These are phyloP conservation scores for Cerceris rybyensis DNA, from an alignment of 2,888 invertebrate species.

Conservation along the genomic window DNA sequence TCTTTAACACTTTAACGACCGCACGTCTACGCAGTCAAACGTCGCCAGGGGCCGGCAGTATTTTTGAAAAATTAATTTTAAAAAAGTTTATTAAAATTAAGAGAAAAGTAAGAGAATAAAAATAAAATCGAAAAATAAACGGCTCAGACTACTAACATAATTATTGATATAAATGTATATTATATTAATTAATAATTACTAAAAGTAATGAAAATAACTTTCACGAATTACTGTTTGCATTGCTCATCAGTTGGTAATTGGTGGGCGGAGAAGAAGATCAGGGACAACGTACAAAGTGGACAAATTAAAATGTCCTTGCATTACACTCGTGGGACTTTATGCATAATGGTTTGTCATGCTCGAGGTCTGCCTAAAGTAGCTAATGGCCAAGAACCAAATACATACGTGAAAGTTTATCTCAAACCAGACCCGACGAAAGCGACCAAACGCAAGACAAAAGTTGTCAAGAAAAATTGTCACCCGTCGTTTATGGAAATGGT, in stretches of 20 bases:
- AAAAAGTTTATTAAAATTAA: too few relatives aligned
- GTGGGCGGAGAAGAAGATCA: constrained; percentile 78
- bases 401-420: constrained; percentile 95
- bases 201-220: too few relatives aligned
- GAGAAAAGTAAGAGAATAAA: too few relatives aligned
- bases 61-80: too few relatives aligned
- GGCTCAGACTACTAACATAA: too few relatives aligned
- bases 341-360: constrained; percentile 95
- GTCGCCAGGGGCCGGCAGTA: too few relatives aligned
- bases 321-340: constrained; percentile 88
- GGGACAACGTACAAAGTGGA: constrained; percentile 84
- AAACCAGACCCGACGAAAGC: constrained; percentile 95
- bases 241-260: constrained; percentile 77
- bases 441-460: constrained; percentile 98
- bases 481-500: constrained; percentile 99
- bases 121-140: too few relatives aligned
- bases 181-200: too few relatives aligned
- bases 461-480: constrained; percentile 94
- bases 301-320: constrained; percentile 91
- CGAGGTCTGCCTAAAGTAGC: constrained; percentile 91
- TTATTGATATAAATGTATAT: too few relatives aligned
- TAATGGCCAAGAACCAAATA: constrained; percentile 92
- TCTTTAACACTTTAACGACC: too few relatives aligned
- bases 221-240: neutral
- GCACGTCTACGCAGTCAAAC: too few relatives aligned